A percentile compares a stretch with the other conserved stretches of the same genome.
phyloP scores from a whole-genome alignment of 2,888 invertebrate species.

The Steinernema hermaphroditum region DNA sequence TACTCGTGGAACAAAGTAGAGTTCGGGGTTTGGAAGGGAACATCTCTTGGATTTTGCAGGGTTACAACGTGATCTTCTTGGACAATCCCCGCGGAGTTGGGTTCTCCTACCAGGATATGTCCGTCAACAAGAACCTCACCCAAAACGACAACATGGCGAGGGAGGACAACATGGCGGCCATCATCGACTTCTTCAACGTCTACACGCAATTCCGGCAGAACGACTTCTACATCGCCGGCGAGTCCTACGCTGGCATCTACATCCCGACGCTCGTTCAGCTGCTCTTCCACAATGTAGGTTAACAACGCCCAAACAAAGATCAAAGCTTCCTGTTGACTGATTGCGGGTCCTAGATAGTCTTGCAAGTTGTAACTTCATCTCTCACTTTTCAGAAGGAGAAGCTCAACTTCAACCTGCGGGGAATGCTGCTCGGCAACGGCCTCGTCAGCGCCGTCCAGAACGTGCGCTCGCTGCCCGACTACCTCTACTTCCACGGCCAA shows the following conservation, averaged over 20 bases:
- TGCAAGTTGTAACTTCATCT: constrained; percentile 37
- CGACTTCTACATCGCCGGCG: constrained; percentile 68
- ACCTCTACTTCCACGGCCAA: constrained; percentile 49
- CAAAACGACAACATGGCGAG: constrained; percentile 52
- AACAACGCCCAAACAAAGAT: constrained; percentile 28
- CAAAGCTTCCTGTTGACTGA: neutral
- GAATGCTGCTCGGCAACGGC: constrained; percentile 60
- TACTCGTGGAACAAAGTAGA: constrained; percentile 68
- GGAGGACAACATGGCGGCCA: constrained; percentile 54
- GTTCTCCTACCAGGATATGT: constrained; percentile 69
- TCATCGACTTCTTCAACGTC: constrained; percentile 68
- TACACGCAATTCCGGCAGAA: constrained; percentile 68
- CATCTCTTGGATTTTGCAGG: no score
- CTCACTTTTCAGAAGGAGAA: constrained; percentile 32
- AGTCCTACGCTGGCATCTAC: constrained; percentile 70
- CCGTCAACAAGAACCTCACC: constrained; percentile 42
- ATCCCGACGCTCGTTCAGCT: constrained; percentile 54
- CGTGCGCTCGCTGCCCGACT: constrained; percentile 53
- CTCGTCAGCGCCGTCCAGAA: constrained; percentile 47
- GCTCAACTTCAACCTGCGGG: constrained; percentile 49
- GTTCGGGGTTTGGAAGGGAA: no score
- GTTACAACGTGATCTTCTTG: constrained; percentile 70
- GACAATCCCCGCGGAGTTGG: constrained; percentile 71
- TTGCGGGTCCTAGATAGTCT: constrained; percentile 37
- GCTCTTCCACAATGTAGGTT: constrained; percentile 4